Conservation (phyloP, 2,113 vertebrate species). For the Perca schrenkii region DNA sequence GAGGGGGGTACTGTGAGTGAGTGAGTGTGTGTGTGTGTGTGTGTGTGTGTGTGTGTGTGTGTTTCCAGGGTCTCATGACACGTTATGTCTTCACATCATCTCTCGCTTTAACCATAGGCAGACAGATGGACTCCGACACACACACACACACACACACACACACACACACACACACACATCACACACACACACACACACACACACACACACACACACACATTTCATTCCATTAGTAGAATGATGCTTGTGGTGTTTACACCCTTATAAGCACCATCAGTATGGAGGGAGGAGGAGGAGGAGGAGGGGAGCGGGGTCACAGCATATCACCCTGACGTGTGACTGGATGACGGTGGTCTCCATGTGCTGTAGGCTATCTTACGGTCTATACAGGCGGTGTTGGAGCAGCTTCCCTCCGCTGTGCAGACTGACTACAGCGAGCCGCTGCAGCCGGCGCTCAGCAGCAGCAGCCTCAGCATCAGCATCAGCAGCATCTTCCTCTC, state of each 20-base stretch:
- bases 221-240: conserved; percentile 17
- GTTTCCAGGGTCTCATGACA: conserved; percentile 19
- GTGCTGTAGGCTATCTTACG: conserved; percentile 65
- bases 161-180: background rate
- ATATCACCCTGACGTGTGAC: conserved; percentile 32
- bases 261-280: conserved; percentile 17
- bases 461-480: conserved; percentile 54
- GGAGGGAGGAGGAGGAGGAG: background rate
- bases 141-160: too few species aligned
- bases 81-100: conserved; percentile 27
- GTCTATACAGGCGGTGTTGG: conserved; percentile 60
- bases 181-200: too few species aligned
- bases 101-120: background rate
- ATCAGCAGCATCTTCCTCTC: conserved; percentile 54
- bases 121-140: conserved; percentile 4
- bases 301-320: background rate
- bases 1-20: background rate
- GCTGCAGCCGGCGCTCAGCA: conserved; percentile 66
- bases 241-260: conserved; percentile 16
- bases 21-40: background rate
- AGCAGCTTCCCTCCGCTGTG: conserved; percentile 53
- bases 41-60: background rate
- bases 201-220: background rate
- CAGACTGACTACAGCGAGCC: conserved; percentile 66
- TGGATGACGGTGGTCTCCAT: conserved; percentile 48